A percentile compares a stretch with the other conserved stretches of the same genome.
Conservation (phyloP, 2,797 vertebrate species). For the Champsocephalus esox region DNA sequence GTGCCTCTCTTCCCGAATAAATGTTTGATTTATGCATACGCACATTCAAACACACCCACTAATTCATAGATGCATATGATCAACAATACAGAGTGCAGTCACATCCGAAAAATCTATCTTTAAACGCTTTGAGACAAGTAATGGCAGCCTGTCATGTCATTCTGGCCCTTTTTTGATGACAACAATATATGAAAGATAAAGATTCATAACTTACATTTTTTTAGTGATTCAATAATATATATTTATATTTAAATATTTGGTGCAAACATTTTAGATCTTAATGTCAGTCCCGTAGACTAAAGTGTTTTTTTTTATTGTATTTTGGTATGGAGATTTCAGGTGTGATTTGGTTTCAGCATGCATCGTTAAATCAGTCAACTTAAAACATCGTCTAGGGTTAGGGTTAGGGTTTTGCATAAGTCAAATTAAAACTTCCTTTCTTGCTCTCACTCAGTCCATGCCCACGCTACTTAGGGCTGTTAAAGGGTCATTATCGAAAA, state of each 20-base stretch:
- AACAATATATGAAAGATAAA: neutral
- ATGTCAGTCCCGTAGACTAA: neutral
- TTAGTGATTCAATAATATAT: conserved; percentile 1
- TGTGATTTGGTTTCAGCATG: no score
- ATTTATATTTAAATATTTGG: no score
- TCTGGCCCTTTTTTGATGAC: neutral
- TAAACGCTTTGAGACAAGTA: neutral
- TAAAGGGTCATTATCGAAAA: no score
- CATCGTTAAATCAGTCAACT: no score
- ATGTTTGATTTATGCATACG: conserved; percentile 22
- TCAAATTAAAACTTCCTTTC: no score
- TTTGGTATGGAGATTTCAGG: no score
- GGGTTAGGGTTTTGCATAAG: no score
- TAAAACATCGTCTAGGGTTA: no score
- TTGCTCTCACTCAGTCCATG: neutral
- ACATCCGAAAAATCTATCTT: neutral
- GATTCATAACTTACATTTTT: neutral
- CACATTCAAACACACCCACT: conserved; percentile 9
- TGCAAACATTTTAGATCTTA: neutral
- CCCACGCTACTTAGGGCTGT: no score
- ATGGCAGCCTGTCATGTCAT: neutral
- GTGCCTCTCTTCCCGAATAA: conserved; percentile 29
- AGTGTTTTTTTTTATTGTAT: neutral
- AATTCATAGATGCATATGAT: neutral
- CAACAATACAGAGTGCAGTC: neutral